phyloP scores from a whole-genome alignment of 2,113 vertebrate genomes.

The Verasper variegatus region DNA sequence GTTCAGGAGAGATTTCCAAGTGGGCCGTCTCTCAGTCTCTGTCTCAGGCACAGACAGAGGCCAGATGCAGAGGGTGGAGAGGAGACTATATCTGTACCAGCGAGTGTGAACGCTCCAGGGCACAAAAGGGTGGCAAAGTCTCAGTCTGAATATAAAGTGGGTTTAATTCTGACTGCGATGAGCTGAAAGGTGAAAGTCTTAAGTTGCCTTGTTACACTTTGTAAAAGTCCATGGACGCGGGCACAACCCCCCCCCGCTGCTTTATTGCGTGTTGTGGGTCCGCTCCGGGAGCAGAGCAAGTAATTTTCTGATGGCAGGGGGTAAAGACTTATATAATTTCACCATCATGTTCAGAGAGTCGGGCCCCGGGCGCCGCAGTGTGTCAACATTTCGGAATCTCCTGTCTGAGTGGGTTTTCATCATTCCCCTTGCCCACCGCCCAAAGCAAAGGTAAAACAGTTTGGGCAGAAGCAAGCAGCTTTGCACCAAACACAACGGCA shows the following conservation, averaged over 20 bases:
- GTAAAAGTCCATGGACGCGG: slow-evolving; percentile 33
- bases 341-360: slow-evolving; percentile 67
- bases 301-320: slow-evolving; percentile 68
- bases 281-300: slow-evolving; percentile 56
- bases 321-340: slow-evolving; percentile 67
- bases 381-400: slow-evolving; percentile 72
- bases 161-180: slow-evolving; percentile 64
- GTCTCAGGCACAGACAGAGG: slow-evolving; percentile 48
- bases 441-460: slow-evolving; percentile 46
- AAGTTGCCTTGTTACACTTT: slow-evolving; percentile 57
- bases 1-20: slow-evolving; percentile 56
- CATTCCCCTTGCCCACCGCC: slow-evolving; percentile 17
- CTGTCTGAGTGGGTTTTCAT: slow-evolving; percentile 75
- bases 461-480: slow-evolving; percentile 27
- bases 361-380: slow-evolving; percentile 65
- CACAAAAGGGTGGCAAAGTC: slow-evolving; percentile 37
- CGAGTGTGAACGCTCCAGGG: slow-evolving; percentile 68
- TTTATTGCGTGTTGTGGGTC: slow-evolving; percentile 53
- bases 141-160: slow-evolving; percentile 72
- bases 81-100: slow-evolving; percentile 69
- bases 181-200: slow-evolving; percentile 59
- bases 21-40: slow-evolving; percentile 37
- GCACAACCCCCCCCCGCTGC: slow-evolving; percentile 39
- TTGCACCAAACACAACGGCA: slow-evolving; percentile 2
- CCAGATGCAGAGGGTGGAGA: slow-evolving; percentile 49